phyloP scores from a whole-genome alignment of 2,888 invertebrate species.

The Ormyrus nitidulus region DNA sequence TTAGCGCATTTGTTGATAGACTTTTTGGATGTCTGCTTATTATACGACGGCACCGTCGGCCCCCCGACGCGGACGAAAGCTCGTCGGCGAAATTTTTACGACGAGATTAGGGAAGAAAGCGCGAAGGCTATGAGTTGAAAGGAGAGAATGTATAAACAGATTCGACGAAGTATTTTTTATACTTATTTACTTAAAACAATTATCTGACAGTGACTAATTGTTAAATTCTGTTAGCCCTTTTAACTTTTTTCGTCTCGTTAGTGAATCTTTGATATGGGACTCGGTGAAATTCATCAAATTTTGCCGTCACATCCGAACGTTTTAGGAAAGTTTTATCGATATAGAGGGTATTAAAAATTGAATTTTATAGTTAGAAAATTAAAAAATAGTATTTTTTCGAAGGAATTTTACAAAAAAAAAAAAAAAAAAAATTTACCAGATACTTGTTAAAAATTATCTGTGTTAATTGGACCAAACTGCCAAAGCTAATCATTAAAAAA shows the following conservation, averaged over 20 bases:
- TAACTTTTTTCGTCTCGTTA: background rate
- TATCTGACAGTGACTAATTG: background rate
- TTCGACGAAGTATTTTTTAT: background rate
- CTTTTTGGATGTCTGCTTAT: too few species aligned
- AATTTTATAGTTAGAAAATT: background rate
- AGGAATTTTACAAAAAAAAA: background rate
- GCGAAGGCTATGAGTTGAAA: background rate
- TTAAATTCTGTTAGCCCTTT: conserved; percentile 18
- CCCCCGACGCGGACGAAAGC: too few species aligned
- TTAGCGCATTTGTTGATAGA: conserved; percentile 16
- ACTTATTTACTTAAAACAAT: background rate
- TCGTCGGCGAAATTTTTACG: background rate
- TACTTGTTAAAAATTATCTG: conserved; percentile 38
- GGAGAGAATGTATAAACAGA: conserved; percentile 1
- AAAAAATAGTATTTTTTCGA: conserved; percentile 13
- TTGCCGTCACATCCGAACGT: too few species aligned
- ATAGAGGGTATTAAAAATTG: too few species aligned
- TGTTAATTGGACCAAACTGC: conserved; percentile 50
- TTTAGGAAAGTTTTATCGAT: too few species aligned
- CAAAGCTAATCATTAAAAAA: conserved; percentile 51
- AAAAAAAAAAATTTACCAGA: too few species aligned
- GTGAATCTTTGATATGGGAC: too few species aligned
- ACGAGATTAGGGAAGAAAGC: background rate
- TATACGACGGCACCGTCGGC: too few species aligned
- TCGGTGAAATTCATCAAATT: too few species aligned